Percentiles rank a stretch among this genome's conserved stretches.
Conservation (phyloP, 2,888 invertebrate genomes). For the Apodemia duryi region DNA sequence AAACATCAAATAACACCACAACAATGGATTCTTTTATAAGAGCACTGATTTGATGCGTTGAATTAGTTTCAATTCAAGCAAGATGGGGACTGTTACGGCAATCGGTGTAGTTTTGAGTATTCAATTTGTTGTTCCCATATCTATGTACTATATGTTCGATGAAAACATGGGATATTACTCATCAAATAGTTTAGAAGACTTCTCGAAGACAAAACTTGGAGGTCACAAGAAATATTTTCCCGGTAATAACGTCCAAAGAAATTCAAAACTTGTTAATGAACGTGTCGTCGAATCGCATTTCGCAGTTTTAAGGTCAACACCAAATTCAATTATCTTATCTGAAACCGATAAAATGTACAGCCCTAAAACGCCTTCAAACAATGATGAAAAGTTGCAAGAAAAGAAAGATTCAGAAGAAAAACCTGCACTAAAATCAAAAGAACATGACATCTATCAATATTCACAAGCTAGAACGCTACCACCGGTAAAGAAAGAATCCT, state of each 20-base stretch:
- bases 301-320: constrained; percentile 38
- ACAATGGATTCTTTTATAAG: constrained; percentile 42
- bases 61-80: constrained; percentile 25
- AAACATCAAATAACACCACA: background rate
- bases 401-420: background rate
- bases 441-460: background rate
- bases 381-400: constrained; percentile 6
- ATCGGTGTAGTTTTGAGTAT: constrained; percentile 31
- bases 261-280: constrained; percentile 38
- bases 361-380: background rate
- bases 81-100: constrained; percentile 41
- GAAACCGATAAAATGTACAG: background rate
- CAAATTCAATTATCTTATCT: constrained; percentile 20
- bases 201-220: constrained; percentile 34
- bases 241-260: constrained; percentile 34
- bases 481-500: background rate
- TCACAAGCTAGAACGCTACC: background rate
- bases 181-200: constrained; percentile 33
- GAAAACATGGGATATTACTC: constrained; percentile 42
- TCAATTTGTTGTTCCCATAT: constrained; percentile 38
- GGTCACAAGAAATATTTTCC: constrained; percentile 41
- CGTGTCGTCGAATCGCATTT: constrained; percentile 47
- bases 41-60: constrained; percentile 27
- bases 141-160: constrained; percentile 44
- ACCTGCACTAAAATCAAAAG: background rate